phyloP scores from a whole-genome alignment of 2,888 invertebrate species.

The Polia nebulosa region DNA sequence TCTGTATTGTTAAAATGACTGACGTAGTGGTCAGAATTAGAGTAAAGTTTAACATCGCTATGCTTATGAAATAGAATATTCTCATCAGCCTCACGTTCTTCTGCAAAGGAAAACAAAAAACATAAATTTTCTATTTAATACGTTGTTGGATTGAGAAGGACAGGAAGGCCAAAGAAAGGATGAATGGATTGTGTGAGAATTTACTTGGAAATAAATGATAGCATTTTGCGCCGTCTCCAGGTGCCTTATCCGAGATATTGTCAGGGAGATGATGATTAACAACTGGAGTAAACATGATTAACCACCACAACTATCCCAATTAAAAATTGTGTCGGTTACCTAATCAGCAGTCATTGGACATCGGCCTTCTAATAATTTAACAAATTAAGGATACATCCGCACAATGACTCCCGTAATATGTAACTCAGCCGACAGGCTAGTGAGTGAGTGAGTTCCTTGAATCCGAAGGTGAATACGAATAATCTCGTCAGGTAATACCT shows the following conservation, averaged over 20 bases:
- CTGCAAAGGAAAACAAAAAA: background rate
- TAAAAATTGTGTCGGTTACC: background rate
- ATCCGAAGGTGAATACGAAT: no score
- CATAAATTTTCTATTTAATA: no score
- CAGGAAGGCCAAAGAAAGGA: no score
- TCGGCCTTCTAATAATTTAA: background rate
- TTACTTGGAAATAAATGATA: no score
- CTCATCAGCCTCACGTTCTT: background rate
- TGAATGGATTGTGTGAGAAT: no score
- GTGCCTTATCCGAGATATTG: background rate
- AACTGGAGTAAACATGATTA: background rate
- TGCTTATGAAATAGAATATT: background rate
- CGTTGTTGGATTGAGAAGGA: background rate
- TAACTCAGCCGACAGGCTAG: background rate
- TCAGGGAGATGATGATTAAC: background rate
- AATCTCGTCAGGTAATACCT: no score
- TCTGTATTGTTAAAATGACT: background rate
- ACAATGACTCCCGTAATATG: no score
- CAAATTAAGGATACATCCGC: background rate
- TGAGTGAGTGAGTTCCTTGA: background rate
- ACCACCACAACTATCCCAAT: background rate
- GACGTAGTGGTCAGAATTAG: background rate
- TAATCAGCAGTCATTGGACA: background rate
- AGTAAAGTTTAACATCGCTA: background rate
- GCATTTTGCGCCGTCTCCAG: no score